Percentiles rank a stretch among this genome's conserved stretches.
These are phyloP conservation scores for Tetramorium bicarinatum DNA, from an alignment of 2,888 invertebrate genomes.

Conservation along the genomic window DNA sequence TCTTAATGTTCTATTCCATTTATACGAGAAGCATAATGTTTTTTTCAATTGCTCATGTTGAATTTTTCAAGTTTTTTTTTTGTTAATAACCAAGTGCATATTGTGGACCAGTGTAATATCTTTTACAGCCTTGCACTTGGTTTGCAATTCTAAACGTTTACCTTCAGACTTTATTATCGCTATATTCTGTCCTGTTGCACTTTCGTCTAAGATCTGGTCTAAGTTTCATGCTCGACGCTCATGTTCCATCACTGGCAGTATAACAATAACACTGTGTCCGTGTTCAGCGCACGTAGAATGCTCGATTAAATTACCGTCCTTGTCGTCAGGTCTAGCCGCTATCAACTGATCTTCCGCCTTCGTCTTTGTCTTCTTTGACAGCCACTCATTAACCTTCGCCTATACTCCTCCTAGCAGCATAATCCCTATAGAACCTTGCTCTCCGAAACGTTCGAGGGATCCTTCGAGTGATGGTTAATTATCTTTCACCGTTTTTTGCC, in stretches of 20 bases:
- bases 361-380: constrained; percentile 35
- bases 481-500: constrained; percentile 23
- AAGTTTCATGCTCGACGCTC: constrained; percentile 31
- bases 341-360: constrained; percentile 36
- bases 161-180: constrained; percentile 10
- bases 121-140: not conserved
- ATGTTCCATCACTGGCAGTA: constrained; percentile 30
- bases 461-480: constrained; percentile 27
- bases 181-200: not conserved
- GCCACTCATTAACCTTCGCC: constrained; percentile 31
- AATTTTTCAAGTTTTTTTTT: not conserved
- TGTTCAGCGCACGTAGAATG: constrained; percentile 12
- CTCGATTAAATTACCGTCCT: constrained; percentile 52
- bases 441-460: not conserved
- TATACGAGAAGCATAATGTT: not conserved
- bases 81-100: not conserved
- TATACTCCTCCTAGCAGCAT: not conserved
- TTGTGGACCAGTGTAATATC: not conserved
- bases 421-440: not conserved
- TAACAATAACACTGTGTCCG: constrained; percentile 37
- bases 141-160: constrained; percentile 15
- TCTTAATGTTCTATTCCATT: not conserved
- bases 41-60: not conserved
- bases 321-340: constrained; percentile 1
- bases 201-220: constrained; percentile 34